Conservation (phyloP, 1,140 invertebrate species). For the Drosophila sechellia region DNA sequence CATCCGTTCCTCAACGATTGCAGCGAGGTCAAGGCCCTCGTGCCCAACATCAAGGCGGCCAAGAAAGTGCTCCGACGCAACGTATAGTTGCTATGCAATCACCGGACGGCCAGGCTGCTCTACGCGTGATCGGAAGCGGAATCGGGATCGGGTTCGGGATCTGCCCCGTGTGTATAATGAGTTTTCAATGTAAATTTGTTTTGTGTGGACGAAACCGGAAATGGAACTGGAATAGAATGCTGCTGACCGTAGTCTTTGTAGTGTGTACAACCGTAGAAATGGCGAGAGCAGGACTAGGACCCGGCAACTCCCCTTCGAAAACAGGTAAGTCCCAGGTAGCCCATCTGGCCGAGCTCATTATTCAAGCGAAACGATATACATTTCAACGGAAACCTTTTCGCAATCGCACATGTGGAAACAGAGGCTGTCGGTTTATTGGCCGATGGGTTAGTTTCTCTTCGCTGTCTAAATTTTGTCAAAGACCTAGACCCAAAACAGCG, state of each 20-base stretch:
- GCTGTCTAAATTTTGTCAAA: constrained; percentile 38
- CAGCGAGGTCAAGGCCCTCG: constrained; percentile 92
- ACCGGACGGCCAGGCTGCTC: constrained; percentile 68
- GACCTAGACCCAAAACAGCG: constrained; percentile 17
- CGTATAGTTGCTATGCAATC: constrained; percentile 80
- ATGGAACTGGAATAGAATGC: constrained; percentile 70
- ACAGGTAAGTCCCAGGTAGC: constrained; percentile 44
- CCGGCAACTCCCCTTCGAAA: constrained; percentile 29
- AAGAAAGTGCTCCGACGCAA: constrained; percentile 82
- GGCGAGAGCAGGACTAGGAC: constrained; percentile 36
- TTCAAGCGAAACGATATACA: constrained; percentile 30
- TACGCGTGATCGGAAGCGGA: constrained; percentile 60
- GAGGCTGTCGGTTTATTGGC: constrained; percentile 27
- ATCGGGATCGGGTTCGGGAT: constrained; percentile 20
- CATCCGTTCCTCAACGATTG: constrained; percentile 96
- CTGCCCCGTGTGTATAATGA: constrained; percentile 30
- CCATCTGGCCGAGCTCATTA: constrained; percentile 16
- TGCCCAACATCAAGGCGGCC: constrained; percentile 96
- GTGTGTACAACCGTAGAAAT: constrained; percentile 49
- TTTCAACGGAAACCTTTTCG: constrained; percentile 47
- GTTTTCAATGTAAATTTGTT: constrained; percentile 67
- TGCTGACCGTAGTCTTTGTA: constrained; percentile 71
- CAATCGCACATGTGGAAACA: constrained; percentile 36
- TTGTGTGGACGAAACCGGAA: constrained; percentile 53
- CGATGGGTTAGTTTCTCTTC: constrained; percentile 18